Conservation (phyloP, 2,888 invertebrate species). For the Polylopha cassiicola region DNA sequence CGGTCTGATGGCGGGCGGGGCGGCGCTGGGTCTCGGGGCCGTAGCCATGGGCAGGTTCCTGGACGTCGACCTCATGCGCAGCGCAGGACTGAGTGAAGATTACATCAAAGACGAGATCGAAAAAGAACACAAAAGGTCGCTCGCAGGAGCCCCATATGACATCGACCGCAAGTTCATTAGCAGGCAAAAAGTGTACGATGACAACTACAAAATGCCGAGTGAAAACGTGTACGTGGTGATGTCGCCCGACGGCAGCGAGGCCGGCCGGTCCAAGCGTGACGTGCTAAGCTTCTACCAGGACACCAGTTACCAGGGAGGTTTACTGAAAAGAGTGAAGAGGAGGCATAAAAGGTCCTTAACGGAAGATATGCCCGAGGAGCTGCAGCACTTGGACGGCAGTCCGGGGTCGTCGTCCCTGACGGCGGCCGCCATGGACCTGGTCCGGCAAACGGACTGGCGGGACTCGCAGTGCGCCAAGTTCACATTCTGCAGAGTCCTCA, state of each 20-base stretch:
- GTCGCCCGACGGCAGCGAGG: conserved; percentile 57
- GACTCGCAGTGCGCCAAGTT: conserved; percentile 87
- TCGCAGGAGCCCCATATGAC: conserved; percentile 57
- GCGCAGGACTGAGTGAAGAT: conserved; percentile 62
- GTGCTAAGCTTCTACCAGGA: conserved; percentile 44
- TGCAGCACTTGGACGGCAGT: conserved; percentile 54
- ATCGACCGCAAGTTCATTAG: conserved; percentile 65
- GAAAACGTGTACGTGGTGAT: conserved; percentile 73
- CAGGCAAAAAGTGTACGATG: conserved; percentile 62
- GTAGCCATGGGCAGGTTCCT: conserved; percentile 86
- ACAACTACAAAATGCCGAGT: conserved; percentile 74
- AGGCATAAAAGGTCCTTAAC: conserved; percentile 53
- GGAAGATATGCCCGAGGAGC: conserved; percentile 61
- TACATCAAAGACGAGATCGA: conserved; percentile 60
- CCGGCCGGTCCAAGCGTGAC: conserved; percentile 55
- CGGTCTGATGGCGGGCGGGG: conserved; percentile 88
- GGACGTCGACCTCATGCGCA: conserved; percentile 79
- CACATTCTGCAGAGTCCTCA: conserved; percentile 86
- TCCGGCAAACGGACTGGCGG: conserved; percentile 80
- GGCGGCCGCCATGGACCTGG: conserved; percentile 65
- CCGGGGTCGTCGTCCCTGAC: conserved; percentile 49
- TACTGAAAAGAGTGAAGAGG: conserved; percentile 44
- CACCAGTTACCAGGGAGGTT: conserved; percentile 38
- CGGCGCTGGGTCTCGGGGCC: conserved; percentile 87
- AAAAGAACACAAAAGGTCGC: conserved; percentile 77